Evolutionary conservation across 1,140 invertebrate species (phyloP), one percentile per base, ranked within the genome.

Genomic region (Amphibalanus amphitrite): DNA sequence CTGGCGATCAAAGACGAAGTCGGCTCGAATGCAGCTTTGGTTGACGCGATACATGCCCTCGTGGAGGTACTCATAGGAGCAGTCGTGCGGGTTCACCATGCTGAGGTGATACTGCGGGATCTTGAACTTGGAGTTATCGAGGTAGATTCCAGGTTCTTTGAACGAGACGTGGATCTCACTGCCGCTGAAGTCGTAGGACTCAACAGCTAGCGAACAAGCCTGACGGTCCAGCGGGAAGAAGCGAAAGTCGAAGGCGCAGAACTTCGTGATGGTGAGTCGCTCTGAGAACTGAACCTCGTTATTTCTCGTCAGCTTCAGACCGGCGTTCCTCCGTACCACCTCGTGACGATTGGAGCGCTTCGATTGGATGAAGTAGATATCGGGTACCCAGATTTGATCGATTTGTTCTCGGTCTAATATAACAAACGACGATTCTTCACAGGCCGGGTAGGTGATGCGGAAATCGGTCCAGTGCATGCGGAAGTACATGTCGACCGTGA

Each of bases 1-100:
- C 29, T 71, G 29, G 13, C 70, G 70, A 23, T 47, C 29, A 17
- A 71, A 20, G 40, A 38, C 67, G 70, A 71, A 59, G 15, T 28
- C 25, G 30, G 28, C 70, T 23, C 29, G 29, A n/a, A 47, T n/a
- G 28, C 70, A 30, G 70, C 26, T 71, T 13, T 38, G 67, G 29
- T 71, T 59, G 1, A 59, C n/a, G 47, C 13, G 6, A 20, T 20
- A 17, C 13, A 20, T n/a, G n/a, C 47, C 47, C 10, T 59, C 3
- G 13, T 17, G 23, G 6, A 17, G 47, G 47, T 59, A 59, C 10
- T 23, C 20, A 20, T 59, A 59, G 47, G 6, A 13, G 47, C 47
- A 59, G 6, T 6, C 17, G 10, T 59, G 10, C 6, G 47, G 13
- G 1, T 59, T 20, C 20, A 59, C 47, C 6, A 1, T 59, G 47